Conservation (phyloP, 2,888 invertebrate genomes). For the Achlya flavicornis region DNA sequence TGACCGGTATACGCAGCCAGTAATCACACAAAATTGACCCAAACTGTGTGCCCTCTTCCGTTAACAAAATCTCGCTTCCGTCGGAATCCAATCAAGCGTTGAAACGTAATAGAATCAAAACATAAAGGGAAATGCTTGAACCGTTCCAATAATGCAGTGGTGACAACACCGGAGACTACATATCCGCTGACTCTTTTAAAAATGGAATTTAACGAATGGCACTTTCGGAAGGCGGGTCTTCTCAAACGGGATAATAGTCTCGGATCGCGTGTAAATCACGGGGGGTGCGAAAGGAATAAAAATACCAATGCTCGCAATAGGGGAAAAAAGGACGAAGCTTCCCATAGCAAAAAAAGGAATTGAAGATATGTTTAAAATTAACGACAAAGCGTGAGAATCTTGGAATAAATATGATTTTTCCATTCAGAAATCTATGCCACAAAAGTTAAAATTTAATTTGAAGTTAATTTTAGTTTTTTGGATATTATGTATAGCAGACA, state of each 20-base stretch:
- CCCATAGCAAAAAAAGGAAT: conserved; percentile 57
- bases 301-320: conserved; percentile 41
- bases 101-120: conserved; percentile 58
- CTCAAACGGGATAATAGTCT: conserved; percentile 60
- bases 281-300: conserved; percentile 66
- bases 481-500: background rate
- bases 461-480: too few relatives aligned
- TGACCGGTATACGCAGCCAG: conserved; percentile 55
- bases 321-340: conserved; percentile 53
- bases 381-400: background rate
- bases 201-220: conserved; percentile 70
- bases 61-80: conserved; percentile 71
- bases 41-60: conserved; percentile 65
- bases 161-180: conserved; percentile 77
- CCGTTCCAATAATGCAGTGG: conserved; percentile 57
- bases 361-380: conserved; percentile 29
- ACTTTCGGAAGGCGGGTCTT: conserved; percentile 63
- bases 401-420: background rate
- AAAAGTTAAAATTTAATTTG: background rate
- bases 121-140: conserved; percentile 54
- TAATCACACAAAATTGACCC: conserved; percentile 64
- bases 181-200: conserved; percentile 75
- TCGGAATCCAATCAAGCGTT: conserved; percentile 67
- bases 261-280: conserved; percentile 69
- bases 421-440: background rate